Percentiles rank a stretch among this genome's conserved stretches.
Evolutionary conservation across 2,888 invertebrate species (phyloP).

Genomic region (Linyphia triangularis): DNA sequence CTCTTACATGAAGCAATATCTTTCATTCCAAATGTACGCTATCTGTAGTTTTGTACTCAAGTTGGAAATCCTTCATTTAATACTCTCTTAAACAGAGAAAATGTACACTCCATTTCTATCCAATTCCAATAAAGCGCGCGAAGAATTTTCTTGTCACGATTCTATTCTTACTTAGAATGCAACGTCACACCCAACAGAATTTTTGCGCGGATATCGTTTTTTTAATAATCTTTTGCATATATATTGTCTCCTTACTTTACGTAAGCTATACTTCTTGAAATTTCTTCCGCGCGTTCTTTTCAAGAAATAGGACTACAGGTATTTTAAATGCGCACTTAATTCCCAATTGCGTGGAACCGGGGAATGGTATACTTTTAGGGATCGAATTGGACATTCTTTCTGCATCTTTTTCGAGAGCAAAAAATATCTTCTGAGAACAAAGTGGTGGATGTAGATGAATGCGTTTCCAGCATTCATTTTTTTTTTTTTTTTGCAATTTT

Average conservation of each 20-base stretch:
- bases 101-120: conserved; percentile 23
- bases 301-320: background rate
- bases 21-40: no score
- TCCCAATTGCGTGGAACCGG: background rate
- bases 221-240: conserved; percentile 35
- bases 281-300: background rate
- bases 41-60: background rate
- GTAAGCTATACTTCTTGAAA: background rate
- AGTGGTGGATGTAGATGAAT: no score
- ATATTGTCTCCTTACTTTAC: conserved; percentile 8
- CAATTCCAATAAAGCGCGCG: conserved; percentile 39
- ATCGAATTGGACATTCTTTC: no score
- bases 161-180: conserved; percentile 21
- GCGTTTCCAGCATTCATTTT: no score
- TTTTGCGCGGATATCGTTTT: conserved; percentile 18
- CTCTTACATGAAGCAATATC: no score
- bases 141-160: conserved; percentile 40
- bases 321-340: conserved; percentile 3
- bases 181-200: background rate
- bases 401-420: background rate
- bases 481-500: no score
- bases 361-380: background rate
- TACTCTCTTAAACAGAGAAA: conserved; percentile 4
- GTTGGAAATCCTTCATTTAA: conserved; percentile 31
- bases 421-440: no score